Conservation (phyloP, 2,888 invertebrate genomes). For the Liodrosophila aerea region DNA sequence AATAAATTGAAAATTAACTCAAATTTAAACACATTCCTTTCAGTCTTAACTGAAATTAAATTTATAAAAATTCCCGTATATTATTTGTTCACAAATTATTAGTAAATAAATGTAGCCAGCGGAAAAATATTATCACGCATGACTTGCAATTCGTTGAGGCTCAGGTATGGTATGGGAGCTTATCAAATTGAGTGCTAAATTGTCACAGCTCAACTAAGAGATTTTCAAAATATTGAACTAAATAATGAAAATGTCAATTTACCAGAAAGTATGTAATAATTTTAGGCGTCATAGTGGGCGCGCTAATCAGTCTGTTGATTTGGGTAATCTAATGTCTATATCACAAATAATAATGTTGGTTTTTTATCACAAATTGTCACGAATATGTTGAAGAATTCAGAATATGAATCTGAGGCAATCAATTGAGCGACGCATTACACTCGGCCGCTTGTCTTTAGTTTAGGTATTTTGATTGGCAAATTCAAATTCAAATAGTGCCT, state of each 20-base stretch:
- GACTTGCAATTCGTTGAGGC: slow-evolving; percentile 17
- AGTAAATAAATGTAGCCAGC: background rate
- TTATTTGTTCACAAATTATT: background rate
- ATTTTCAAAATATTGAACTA: background rate
- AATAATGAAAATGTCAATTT: slow-evolving; percentile 31
- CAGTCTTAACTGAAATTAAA: too few relatives aligned
- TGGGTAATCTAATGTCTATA: slow-evolving; percentile 29
- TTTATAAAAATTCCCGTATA: too few relatives aligned
- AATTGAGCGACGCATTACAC: slow-evolving; percentile 40
- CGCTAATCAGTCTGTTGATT: slow-evolving; percentile 54
- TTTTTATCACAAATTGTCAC: slow-evolving; percentile 22
- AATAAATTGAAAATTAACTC: too few relatives aligned
- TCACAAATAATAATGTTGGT: slow-evolving; percentile 40
- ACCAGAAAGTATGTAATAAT: slow-evolving; percentile 80
- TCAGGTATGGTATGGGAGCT: too few relatives aligned
- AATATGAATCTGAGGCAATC: slow-evolving; percentile 42
- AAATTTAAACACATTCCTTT: too few relatives aligned
- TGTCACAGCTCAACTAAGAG: too few relatives aligned
- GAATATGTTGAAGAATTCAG: slow-evolving; percentile 8
- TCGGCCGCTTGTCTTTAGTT: slow-evolving; percentile 22
- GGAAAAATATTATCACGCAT: slow-evolving; percentile 10
- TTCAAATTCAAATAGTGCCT: slow-evolving; percentile 41
- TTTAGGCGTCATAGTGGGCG: slow-evolving; percentile 73
- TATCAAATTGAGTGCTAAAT: too few relatives aligned
- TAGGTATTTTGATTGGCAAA: slow-evolving; percentile 11